A percentile compares a stretch with the other conserved stretches of the same genome.
Evolutionary conservation across 2,113 vertebrate species (phyloP).

Genomic region (Takifugu flavidus): DNA sequence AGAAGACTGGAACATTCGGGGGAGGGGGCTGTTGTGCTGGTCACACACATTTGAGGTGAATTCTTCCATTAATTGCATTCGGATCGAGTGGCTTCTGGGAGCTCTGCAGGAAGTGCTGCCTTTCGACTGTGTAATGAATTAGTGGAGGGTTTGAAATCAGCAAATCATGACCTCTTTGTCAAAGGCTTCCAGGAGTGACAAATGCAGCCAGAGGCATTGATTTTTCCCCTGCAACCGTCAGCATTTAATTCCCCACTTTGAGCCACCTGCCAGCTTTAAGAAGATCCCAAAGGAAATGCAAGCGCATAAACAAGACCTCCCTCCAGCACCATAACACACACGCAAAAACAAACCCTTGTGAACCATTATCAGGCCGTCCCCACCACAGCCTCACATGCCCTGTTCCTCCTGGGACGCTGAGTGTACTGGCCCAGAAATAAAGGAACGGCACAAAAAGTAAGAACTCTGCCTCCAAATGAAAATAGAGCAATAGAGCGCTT

Average conservation of each 20-base stretch:
- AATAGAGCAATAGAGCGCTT: not conserved
- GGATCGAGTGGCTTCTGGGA: too few relatives aligned
- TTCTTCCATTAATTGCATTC: too few relatives aligned
- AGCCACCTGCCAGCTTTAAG: conserved; percentile 1
- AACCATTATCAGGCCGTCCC: conserved; percentile 22
- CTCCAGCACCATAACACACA: conserved; percentile 29
- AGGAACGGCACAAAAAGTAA: conserved; percentile 12
- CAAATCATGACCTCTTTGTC: not conserved
- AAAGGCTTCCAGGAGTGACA: conserved; percentile 1
- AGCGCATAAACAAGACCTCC: conserved; percentile 44
- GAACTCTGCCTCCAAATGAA: not conserved
- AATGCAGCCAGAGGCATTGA: not conserved
- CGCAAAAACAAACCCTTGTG: conserved; percentile 34
- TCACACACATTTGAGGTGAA: too few relatives aligned
- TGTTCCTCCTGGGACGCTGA: conserved; percentile 13
- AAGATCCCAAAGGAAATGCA: conserved; percentile 28
- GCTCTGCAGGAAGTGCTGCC: not conserved
- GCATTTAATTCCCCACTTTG: not conserved
- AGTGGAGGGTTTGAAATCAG: not conserved
- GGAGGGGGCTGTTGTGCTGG: too few relatives aligned
- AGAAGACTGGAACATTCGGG: too few relatives aligned
- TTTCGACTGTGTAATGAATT: conserved; percentile 12
- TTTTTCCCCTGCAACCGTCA: conserved; percentile 4
- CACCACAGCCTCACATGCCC: not conserved
- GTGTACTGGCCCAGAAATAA: conserved; percentile 24